Base-by-base conservation (phyloP, 2,888 invertebrate species). In the Aphodius sticticus region DNA sequence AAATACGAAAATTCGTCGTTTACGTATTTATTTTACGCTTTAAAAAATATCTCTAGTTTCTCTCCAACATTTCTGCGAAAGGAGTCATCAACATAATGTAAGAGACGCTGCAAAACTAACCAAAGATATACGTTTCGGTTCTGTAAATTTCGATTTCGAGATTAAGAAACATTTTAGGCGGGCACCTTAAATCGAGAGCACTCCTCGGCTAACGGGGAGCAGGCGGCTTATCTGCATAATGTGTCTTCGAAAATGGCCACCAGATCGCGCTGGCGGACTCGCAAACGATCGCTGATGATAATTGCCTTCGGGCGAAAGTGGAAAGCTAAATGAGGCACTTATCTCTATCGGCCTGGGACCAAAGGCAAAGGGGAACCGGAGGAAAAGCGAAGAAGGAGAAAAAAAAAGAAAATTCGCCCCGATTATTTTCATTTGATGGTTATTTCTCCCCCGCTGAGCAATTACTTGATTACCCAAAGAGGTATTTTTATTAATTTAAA, bases 91-190 rank as follows among this genome's bases (percentile, higher is more conserved):
- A 53, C 53, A 53, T 53, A 53, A 53, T 53, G 53, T 53, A 53
- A 7, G 2, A 5, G 12, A 1, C 12, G 53, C 7, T 3, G 9
- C 53, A 53, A 53, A 53, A 53, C 53, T 53, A 53, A 53, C 53
- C 53, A 53, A n/a, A 53, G 53, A 53, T 53, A 53, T 53, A 53
- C 53, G 53, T 53, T 53, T 53, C 53, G 53, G 53, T 53, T 53
- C 53, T 53, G 53, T 53, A 53, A 53, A 53, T 53, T 53, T 53
- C 53, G 53, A 53, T 53, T 53, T 53, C 53, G 12, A 53, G 53
- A 53, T 53, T 53, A 53, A 53, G 53, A 53, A 53, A 53, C 53
- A 53, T 53, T 53, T 53, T 53, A 53, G 53, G 7, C 53, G 53
- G 53, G 53, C 53, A 53, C 53, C 53, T 53, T 53, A 53, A 53